These are phyloP conservation scores for Thoracochromis brauschi DNA, from an alignment of 2,113 vertebrate genomes.

Conservation along the genomic window DNA sequence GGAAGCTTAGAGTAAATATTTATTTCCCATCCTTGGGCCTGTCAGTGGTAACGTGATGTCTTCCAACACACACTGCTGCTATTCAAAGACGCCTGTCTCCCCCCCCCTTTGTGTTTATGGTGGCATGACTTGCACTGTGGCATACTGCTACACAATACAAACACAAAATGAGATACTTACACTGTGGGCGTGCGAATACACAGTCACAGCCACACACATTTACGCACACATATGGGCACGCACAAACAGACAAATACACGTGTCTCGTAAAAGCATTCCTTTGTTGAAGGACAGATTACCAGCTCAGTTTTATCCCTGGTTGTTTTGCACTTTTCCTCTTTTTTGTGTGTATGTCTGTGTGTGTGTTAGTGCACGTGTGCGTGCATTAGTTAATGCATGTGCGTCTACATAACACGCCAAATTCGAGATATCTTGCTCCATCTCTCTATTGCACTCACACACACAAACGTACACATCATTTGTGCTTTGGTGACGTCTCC, in stretches of 20 bases:
- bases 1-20: constrained; percentile 65
- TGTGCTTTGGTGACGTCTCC: background rate
- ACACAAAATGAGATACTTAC: constrained; percentile 47
- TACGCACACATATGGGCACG: background rate
- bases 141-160: constrained; percentile 41
- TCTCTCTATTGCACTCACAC: background rate
- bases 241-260: constrained; percentile 28
- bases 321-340: constrained; percentile 13
- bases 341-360: background rate
- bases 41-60: constrained; percentile 62
- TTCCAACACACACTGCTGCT: constrained; percentile 55
- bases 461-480: background rate
- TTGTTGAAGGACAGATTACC: constrained; percentile 49
- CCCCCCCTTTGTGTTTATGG: constrained; percentile 42
- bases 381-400: constrained; percentile 35
- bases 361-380: background rate
- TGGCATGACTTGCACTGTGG: constrained; percentile 44
- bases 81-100: constrained; percentile 41
- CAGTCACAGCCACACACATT: background rate
- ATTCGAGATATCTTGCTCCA: background rate
- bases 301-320: constrained; percentile 32
- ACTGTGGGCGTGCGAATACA: background rate
- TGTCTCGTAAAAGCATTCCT: constrained; percentile 49
- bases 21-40: constrained; percentile 63
- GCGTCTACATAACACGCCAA: background rate